Evolutionary conservation across 2,797 vertebrate species (phyloP), one percentile per base, ranked within the genome.

Genomic region (Salarias fasciatus): DNA sequence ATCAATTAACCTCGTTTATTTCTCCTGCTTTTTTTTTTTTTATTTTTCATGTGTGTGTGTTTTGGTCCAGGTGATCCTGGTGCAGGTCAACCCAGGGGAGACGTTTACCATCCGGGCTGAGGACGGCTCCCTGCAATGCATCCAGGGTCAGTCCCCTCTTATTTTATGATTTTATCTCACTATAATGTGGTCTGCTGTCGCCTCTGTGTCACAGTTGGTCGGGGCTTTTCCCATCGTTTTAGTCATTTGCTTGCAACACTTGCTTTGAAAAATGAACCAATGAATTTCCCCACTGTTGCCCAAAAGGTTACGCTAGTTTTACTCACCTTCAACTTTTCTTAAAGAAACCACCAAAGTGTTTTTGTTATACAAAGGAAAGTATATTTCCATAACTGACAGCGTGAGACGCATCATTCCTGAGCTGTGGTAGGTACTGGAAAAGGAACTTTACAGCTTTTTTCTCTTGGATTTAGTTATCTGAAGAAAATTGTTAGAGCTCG

Each of bases 81-180:
- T 99, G 91, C 97, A 99, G 92, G 97, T 99, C 84, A 99, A 99
- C 92, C 97, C 97, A 40, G 97, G 97, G 86, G 97, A 99, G 93
- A 99, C 96, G 58, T 99, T 99, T 69, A 99, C 97, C 86, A 99
- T 99, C 87, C 94, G 97, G 88, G 95, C 96, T 3, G 97, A 99
- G 86, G 97, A 99, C 72, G 97, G 97, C 75, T 97, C 96, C 11
- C 92, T 99, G 85, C 97, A 99, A 87, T 99, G 97, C 94, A 99
- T 99, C 90, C 97, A 96, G 95, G 97, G 97, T 99, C 92, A 92
- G 90, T 83, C 31, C n/a, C 53, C 31, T 37, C 10, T 31, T 28
- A 12, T 30, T n/a, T 66, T 42, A 52, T 65, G 42, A 24, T 33
- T 36, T 71, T 28, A 49, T 48, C 11, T 11, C 68, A 53, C 54